Base-by-base conservation (phyloP, 2,113 vertebrate species). In the Monopterus albus region DNA sequence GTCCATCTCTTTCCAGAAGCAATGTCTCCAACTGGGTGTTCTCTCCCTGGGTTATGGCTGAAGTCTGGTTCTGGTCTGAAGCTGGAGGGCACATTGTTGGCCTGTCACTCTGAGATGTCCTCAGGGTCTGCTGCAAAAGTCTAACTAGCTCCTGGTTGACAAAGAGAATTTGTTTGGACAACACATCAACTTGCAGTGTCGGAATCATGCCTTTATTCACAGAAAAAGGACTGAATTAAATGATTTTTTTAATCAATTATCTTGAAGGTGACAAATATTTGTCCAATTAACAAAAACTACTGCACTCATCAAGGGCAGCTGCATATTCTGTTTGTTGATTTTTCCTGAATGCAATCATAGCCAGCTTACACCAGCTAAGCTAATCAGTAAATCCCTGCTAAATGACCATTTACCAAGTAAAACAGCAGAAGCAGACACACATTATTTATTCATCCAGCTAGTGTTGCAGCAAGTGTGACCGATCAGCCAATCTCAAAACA, bases 71-170 rank as follows among this genome's bases (percentile, higher is more conserved):
- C 57, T 91, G 68, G 86, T 80, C 73, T 17, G 14, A 91, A 69
- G 51, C 0, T 79, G 25, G 92, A 79, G 42, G 92, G 63, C 18
- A 8, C 42, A 35, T 35, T 1, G 59, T 23, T 5, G 93, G 93
- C 63, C 94, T 92, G 23, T 97, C 94, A 0, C 95, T 94, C 61
- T 98, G 98, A 10, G 95, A 96, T 0, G 95, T 96, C 31, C 95
- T 92, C 9, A 99, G 93, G 0, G 97, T 98, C 90, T 99, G 97
- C 88, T 99, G 97, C 52, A 99, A 93, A 39, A 99, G 94, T 39
- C 96, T 91, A 49, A 99, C 96, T 0, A 99, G 94, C 76, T 99
- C 97, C 98, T 99, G 77, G 14, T 21, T 12, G n/a, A 69, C 1
- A 68, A 17, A 51, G 28, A 39, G 18, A 23, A 61, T 17, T 7